Percentiles rank a stretch among this genome's conserved stretches.
These are phyloP conservation scores for Oscheius myriophilus DNA, from an alignment of 2,888 invertebrate genomes.

Conservation along the genomic window DNA sequence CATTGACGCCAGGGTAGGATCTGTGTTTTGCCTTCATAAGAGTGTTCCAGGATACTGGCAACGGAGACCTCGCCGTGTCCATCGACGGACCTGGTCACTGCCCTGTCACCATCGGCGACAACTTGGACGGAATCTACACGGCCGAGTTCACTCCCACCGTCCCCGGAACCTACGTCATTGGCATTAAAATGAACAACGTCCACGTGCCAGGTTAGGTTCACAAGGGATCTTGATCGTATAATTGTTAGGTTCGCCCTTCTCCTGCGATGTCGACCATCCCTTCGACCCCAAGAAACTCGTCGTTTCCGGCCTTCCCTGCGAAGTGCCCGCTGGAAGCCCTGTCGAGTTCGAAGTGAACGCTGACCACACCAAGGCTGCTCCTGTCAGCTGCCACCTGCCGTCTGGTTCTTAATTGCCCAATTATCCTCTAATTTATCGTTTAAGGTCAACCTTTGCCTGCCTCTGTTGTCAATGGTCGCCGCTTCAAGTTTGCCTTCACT, in stretches of 20 bases:
- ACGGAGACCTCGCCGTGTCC: constrained; percentile 92
- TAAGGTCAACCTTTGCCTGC: constrained; percentile 8
- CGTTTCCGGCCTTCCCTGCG: constrained; percentile 43
- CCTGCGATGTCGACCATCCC: constrained; percentile 43
- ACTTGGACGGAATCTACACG: constrained; percentile 92
- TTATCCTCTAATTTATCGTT: neutral
- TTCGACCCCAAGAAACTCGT: constrained; percentile 36
- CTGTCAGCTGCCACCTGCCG: constrained; percentile 37
- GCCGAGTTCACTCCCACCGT: constrained; percentile 94
- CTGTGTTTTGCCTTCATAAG: neutral
- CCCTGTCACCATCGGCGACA: constrained; percentile 75
- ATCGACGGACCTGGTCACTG: constrained; percentile 97
- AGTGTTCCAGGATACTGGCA: constrained; percentile 82
- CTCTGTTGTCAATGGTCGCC: constrained; percentile 29
- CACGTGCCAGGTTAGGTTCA: constrained; percentile 44
- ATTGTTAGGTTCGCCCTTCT: constrained; percentile 51
- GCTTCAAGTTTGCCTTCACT: constrained; percentile 37
- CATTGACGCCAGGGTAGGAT: constrained; percentile 41
- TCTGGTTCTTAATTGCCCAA: constrained; percentile 13
- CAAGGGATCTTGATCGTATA: neutral
- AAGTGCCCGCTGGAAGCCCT: constrained; percentile 35
- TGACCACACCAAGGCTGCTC: constrained; percentile 39
- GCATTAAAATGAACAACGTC: constrained; percentile 46
- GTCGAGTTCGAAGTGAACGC: constrained; percentile 47
- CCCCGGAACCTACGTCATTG: constrained; percentile 81